These are phyloP conservation scores for Pelecanoides urinatrix DNA, from an alignment of 2,113 vertebrate genomes.

Conservation along the genomic window DNA sequence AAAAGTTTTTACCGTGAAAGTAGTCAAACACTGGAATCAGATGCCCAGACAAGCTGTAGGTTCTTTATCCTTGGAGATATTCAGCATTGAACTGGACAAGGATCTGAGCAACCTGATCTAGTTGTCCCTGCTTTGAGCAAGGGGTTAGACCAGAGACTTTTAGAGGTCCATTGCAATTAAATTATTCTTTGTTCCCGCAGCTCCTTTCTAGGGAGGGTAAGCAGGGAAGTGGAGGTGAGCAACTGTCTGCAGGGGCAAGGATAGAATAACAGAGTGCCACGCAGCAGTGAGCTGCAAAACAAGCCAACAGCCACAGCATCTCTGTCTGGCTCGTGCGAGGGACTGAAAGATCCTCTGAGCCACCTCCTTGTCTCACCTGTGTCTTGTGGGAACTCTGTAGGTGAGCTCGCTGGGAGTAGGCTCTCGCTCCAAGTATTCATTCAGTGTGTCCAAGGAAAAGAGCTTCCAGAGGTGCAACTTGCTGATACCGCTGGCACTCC, in stretches of 20 bases:
- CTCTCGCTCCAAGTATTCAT: slow-evolving; percentile 75
- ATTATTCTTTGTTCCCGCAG: neutral
- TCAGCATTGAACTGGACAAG: neutral
- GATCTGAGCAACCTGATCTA: neutral
- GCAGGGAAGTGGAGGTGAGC: neutral
- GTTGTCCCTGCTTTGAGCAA: neutral
- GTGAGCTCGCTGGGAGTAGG: slow-evolving; percentile 77
- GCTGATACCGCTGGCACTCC: slow-evolving; percentile 73
- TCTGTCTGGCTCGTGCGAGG: neutral
- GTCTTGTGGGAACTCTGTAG: slow-evolving; percentile 76
- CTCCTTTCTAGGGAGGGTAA: neutral
- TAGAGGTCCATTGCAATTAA: neutral
- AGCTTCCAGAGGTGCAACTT: slow-evolving; percentile 84
- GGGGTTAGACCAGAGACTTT: neutral
- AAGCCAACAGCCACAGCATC: neutral
- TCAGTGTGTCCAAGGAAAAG: slow-evolving; percentile 85
- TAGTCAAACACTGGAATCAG: neutral
- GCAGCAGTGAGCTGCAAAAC: neutral
- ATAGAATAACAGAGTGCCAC: neutral
- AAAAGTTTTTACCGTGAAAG: neutral
- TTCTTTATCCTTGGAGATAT: neutral
- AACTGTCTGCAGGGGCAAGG: neutral
- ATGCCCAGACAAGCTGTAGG: neutral
- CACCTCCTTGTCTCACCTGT: slow-evolving; percentile 75
- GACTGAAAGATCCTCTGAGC: neutral